Percentiles rank a stretch among this genome's conserved stretches.
phyloP scores from a whole-genome alignment of 2,113 vertebrate genomes.

The Melanotaenia duboulayi region DNA sequence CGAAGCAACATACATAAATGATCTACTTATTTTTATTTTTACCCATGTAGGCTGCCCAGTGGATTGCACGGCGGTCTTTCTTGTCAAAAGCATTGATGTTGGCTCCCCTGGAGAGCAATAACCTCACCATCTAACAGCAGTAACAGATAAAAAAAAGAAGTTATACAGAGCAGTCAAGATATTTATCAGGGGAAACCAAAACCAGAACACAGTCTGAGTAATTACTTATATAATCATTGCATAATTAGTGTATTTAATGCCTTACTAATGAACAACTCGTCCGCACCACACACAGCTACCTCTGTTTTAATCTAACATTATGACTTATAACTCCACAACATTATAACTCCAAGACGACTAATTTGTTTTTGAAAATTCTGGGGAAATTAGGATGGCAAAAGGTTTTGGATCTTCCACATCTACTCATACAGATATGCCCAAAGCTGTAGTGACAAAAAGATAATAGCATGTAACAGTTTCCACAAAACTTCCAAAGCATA shows the following conservation, averaged over 20 bases:
- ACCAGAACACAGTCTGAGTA: slow-evolving; percentile 5
- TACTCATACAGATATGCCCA: not conserved
- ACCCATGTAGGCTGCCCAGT: slow-evolving; percentile 99
- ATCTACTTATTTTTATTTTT: slow-evolving; percentile 34
- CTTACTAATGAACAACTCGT: not conserved
- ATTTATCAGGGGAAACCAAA: slow-evolving; percentile 5
- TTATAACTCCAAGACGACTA: not conserved
- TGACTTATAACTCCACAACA: no score
- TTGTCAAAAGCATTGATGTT: slow-evolving; percentile 99
- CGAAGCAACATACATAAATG: not conserved
- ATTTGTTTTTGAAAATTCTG: not conserved
- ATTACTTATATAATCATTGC: not conserved
- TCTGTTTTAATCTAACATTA: no score
- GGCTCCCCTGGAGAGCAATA: slow-evolving; percentile 95
- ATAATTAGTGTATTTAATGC: not conserved
- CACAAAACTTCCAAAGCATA: not conserved
- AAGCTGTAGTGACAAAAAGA: not conserved
- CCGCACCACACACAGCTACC: not conserved
- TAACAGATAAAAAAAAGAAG: not conserved
- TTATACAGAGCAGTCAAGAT: slow-evolving; percentile 8
- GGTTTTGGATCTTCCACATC: not conserved
- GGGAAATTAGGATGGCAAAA: not conserved
- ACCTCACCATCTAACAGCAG: slow-evolving; percentile 92
- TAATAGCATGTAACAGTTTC: not conserved
- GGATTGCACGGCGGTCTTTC: slow-evolving; percentile 97